Evolutionary conservation across 2,113 vertebrate genomes (phyloP).

Genomic region (Puma concolor): DNA sequence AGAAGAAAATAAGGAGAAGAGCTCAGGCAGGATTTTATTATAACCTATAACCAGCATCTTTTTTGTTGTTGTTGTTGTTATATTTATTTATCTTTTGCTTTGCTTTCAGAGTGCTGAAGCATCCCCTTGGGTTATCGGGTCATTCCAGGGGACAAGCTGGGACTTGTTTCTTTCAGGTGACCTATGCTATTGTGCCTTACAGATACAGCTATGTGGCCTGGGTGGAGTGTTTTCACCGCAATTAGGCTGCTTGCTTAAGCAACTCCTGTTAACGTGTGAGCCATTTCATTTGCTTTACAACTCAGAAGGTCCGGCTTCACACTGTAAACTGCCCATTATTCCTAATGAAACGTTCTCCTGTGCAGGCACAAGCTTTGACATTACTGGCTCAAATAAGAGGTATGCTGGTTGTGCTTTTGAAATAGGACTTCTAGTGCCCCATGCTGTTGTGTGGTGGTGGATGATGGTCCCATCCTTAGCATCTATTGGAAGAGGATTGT

Average conservation of each 20-base stretch:
- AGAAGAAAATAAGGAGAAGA: not conserved
- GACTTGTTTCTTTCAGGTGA: not conserved
- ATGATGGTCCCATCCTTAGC: not conserved
- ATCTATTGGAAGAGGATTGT: not conserved
- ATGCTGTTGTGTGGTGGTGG: not conserved
- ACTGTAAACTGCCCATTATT: not conserved
- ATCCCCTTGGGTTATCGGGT: not conserved
- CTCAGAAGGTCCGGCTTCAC: not conserved
- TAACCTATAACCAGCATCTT: not conserved
- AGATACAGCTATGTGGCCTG: not conserved
- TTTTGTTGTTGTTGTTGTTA: not conserved
- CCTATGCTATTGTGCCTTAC: not conserved
- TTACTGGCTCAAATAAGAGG: not conserved
- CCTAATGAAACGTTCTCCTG: not conserved
- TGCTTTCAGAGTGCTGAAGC: not conserved
- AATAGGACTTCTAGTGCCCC: not conserved
- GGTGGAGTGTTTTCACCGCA: not conserved
- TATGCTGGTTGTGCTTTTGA: not conserved
- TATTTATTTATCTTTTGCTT: not conserved
- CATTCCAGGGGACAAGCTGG: not conserved
- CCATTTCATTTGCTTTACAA: not conserved
- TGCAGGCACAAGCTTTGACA: not conserved
- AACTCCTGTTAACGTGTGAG: not conserved
- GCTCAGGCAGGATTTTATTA: not conserved
- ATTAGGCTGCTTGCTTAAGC: not conserved